A percentile compares a stretch with the other conserved stretches of the same genome.
phyloP scores from a whole-genome alignment of 2,888 invertebrate species.

The Tenthredo amoena region DNA sequence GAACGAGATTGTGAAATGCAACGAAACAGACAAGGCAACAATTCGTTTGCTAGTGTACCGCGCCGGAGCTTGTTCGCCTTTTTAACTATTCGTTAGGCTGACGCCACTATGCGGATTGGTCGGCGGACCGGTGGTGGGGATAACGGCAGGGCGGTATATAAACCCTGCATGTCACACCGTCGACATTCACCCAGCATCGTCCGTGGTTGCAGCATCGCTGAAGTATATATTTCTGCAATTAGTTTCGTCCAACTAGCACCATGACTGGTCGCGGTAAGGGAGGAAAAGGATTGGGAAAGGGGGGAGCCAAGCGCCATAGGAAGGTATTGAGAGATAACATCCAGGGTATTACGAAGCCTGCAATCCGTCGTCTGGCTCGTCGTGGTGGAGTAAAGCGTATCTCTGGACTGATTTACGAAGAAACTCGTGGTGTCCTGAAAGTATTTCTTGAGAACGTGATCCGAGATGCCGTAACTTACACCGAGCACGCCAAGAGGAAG shows the following conservation, averaged over 20 bases:
- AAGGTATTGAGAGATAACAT: slow-evolving; percentile 90
- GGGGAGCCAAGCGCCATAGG: slow-evolving; percentile 90
- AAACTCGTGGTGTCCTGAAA: slow-evolving; percentile 82
- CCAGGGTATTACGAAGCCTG: slow-evolving; percentile 90
- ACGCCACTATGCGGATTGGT: neutral
- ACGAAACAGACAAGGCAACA: neutral
- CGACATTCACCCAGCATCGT: neutral
- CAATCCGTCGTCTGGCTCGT: slow-evolving; percentile 87
- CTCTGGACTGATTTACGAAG: slow-evolving; percentile 86
- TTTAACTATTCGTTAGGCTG: slow-evolving; percentile 5
- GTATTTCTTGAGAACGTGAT: slow-evolving; percentile 91
- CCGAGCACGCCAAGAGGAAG: slow-evolving; percentile 91
- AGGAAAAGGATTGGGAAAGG: slow-evolving; percentile 89
- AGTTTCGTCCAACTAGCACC: neutral
- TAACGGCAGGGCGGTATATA: neutral
- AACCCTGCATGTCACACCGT: neutral
- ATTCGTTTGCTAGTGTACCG: neutral
- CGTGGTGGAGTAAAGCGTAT: slow-evolving; percentile 77
- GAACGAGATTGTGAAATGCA: too few relatives aligned
- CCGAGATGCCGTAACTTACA: slow-evolving; percentile 89
- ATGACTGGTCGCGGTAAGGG: slow-evolving; percentile 92
- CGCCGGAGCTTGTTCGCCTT: neutral
- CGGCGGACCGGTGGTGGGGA: neutral
- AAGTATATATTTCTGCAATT: neutral
- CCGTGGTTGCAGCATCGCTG: neutral